Evolutionary conservation across 2,113 vertebrate species (phyloP).

Genomic region (Lophius piscatorius): DNA sequence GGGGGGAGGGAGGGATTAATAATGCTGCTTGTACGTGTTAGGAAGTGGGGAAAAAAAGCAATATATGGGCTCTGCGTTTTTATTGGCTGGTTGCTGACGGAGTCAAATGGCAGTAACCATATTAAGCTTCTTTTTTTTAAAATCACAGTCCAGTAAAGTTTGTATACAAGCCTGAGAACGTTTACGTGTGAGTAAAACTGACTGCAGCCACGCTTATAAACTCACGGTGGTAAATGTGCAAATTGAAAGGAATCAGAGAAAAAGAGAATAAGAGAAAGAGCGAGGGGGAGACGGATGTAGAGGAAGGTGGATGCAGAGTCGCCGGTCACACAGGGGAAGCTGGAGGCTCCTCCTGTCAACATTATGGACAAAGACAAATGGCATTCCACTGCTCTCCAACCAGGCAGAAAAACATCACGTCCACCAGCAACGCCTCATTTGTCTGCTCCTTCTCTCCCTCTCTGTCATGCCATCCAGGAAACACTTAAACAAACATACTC

Average conservation of each 20-base stretch:
- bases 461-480: conserved; percentile 48
- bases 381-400: conserved; percentile 66
- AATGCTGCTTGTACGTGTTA: conserved; percentile 25
- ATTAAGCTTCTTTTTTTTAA: conserved; percentile 40
- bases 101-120: conserved; percentile 29
- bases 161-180: conserved; percentile 7
- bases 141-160: conserved; percentile 29
- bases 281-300: background rate
- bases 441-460: conserved; percentile 57
- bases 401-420: conserved; percentile 78
- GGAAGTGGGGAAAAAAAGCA: conserved; percentile 6
- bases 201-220: conserved; percentile 29
- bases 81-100: conserved; percentile 38
- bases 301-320: background rate
- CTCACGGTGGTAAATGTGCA: conserved; percentile 20
- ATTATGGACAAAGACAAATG: conserved; percentile 76
- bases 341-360: conserved; percentile 65
- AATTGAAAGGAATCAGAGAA: conserved; percentile 29
- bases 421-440: conserved; percentile 35
- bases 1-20: conserved; percentile 9
- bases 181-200: conserved; percentile 22
- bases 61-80: conserved; percentile 18
- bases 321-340: conserved; percentile 14
- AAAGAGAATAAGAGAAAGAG: background rate
- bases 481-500: background rate